Evolutionary conservation across 2,888 invertebrate species (phyloP), one percentile per base, ranked within the genome.

Genomic region (Calephelis perditalis): DNA sequence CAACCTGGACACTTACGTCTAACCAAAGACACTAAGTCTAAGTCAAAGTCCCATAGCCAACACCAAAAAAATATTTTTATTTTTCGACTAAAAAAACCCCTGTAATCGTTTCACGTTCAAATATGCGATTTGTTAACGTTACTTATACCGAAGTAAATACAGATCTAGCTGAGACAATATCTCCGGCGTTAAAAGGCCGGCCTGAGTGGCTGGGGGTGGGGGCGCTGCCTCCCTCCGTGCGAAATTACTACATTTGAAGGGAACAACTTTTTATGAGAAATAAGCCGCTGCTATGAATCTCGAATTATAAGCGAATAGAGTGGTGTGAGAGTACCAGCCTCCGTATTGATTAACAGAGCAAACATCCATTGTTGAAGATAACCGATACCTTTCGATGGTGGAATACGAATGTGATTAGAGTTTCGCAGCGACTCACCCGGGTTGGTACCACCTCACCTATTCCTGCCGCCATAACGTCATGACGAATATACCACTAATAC

Each of bases 231-330:
- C 83, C 81, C 84, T 81, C 83, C 73, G 77, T 77, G 84, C 84
- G 80, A 89, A 90, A 89, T 89, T 89, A 89, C 89, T 86, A 87
- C 87, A 84, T 89, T 89, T 86, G 83, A 86, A 87, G 88, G 87
- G 87, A 87, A 87, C 85, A 88, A 88, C 83, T 89, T 90, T 89
- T 90, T 89, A 87, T 87, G 91, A 85, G 88, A 88, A 72, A 86
- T 87, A 86, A 89, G 85, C 87, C 79, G 81, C 74, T 71, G 77
- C 82, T 87, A 89, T 89, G 89, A 88, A 89, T 88, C 85, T 88
- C 82, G 81, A 89, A 89, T 89, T 86, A 86, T 86, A 85, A 86
- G 73, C 71, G 80, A 81, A 82, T 83, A 78, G 77, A 73, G 76
- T 75, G 73, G 71, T 71, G 71, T 70, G 72, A 76, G 74, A 75